phyloP scores from a whole-genome alignment of 2,797 vertebrate genomes.

The Arctocebus calabarensis region DNA sequence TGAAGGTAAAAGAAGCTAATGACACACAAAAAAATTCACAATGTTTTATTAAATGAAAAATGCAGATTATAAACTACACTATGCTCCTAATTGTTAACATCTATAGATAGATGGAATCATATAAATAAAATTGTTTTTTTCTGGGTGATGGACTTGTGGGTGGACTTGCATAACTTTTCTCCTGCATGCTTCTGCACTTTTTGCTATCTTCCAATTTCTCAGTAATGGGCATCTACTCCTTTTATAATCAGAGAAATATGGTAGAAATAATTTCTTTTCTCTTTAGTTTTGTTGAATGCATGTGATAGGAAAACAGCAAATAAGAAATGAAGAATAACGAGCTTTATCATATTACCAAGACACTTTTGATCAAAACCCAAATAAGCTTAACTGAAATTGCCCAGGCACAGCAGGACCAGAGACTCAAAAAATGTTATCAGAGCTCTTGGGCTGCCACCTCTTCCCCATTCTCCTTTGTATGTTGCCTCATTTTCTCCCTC shows the following conservation, averaged over 20 bases:
- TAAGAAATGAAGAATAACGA: neutral
- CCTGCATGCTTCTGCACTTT: neutral
- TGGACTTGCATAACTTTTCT: neutral
- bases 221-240: neutral
- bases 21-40: neutral
- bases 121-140: neutral
- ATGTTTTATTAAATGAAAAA: neutral
- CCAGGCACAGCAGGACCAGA: neutral
- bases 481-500: neutral
- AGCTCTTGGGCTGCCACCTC: neutral
- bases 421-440: neutral
- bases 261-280: neutral
- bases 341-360: neutral
- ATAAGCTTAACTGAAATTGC: neutral
- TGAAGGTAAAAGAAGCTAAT: neutral
- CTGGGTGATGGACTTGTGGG: neutral
- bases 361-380: neutral
- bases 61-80: neutral
- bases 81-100: neutral
- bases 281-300: neutral
- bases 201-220: neutral
- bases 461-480: neutral
- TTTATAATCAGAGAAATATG: neutral
- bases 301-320: neutral
- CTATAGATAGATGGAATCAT: neutral